phyloP scores from a whole-genome alignment of 2,797 vertebrate species.

The Typhlichthys subterraneus region DNA sequence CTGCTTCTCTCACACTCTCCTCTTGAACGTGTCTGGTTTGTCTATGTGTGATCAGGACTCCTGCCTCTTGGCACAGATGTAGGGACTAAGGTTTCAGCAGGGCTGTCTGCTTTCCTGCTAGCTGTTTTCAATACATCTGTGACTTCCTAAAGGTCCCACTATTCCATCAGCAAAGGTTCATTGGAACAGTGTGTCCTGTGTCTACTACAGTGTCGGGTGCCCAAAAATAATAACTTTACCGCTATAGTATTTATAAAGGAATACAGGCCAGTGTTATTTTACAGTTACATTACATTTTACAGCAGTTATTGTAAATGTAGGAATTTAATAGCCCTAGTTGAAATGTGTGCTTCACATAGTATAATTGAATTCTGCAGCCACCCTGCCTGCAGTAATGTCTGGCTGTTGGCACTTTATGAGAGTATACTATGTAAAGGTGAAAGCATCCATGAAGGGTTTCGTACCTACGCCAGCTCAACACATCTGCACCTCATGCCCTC shows the following conservation, averaged over 20 bases:
- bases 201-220: not conserved
- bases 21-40: conserved; percentile 65
- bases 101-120: conserved; percentile 34
- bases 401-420: conserved; percentile 16
- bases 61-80: conserved; percentile 42
- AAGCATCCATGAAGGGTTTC: conserved; percentile 36
- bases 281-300: no score
- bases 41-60: conserved; percentile 63
- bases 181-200: conserved; percentile 10
- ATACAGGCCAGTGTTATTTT: no score
- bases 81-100: conserved; percentile 34
- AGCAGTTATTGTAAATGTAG: no score
- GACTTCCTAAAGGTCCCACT: conserved; percentile 27
- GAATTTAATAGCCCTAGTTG: no score
- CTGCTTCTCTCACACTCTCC: conserved; percentile 5
- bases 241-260: no score
- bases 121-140: conserved; percentile 34
- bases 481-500: conserved; percentile 46
- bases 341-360: no score
- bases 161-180: conserved; percentile 22
- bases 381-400: not conserved
- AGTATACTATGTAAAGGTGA: conserved; percentile 26
- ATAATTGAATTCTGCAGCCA: no score
- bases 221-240: conserved; percentile 6
- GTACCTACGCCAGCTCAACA: conserved; percentile 23